phyloP scores from a whole-genome alignment of 2,113 vertebrate genomes.

The Hemichromis elongatus region DNA sequence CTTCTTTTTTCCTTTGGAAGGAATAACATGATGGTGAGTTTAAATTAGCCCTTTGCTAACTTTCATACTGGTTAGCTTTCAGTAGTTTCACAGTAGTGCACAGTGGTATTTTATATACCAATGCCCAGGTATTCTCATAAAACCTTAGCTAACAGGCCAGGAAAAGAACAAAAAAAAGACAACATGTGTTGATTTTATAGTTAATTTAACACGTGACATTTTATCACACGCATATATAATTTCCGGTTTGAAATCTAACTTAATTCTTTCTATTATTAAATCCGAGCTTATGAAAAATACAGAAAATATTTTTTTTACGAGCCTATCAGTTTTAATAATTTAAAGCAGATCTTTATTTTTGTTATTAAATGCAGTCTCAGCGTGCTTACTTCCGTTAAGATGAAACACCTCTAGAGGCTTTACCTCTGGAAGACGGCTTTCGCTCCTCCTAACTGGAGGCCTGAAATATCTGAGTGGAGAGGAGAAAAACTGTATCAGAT shows the following conservation, averaged over 20 bases:
- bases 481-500: slow-evolving; percentile 77
- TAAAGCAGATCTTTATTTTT: background rate
- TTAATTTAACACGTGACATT: background rate
- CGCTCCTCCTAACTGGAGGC: slow-evolving; percentile 70
- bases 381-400: slow-evolving; percentile 79
- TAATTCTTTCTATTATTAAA: background rate
- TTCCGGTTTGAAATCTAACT: background rate
- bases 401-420: slow-evolving; percentile 76
- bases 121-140: slow-evolving; percentile 72
- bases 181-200: background rate
- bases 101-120: slow-evolving; percentile 26
- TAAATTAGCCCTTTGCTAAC: background rate
- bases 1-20: slow-evolving; percentile 10
- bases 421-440: slow-evolving; percentile 74
- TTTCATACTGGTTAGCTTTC: background rate
- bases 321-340: background rate
- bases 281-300: background rate
- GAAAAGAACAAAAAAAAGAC: background rate
- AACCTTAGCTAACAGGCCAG: slow-evolving; percentile 59
- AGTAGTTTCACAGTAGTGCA: background rate
- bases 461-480: slow-evolving; percentile 48
- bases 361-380: slow-evolving; percentile 56
- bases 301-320: background rate
- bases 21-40: background rate
- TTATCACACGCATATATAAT: background rate